Evolutionary conservation across 2,797 vertebrate species (phyloP).

Genomic region (Hydrolagus colliei): DNA sequence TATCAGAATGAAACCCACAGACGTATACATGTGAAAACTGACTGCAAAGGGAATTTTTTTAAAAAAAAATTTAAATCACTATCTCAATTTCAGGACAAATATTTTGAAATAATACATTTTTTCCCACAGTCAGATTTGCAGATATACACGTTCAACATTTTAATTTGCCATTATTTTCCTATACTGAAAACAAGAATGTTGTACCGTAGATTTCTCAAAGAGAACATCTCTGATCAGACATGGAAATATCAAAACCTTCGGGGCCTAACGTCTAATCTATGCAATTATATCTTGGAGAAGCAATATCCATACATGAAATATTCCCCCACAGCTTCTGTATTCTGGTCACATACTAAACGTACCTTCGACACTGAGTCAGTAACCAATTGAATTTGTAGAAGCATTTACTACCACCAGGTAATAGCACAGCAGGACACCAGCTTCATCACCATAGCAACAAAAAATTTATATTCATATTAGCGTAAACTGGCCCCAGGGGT

Average conservation of each 20-base stretch:
- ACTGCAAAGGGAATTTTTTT: neutral
- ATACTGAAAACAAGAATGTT: neutral
- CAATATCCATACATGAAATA: neutral
- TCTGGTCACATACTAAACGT: neutral
- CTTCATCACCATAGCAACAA: slow-evolving; percentile 24
- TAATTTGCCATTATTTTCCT: neutral
- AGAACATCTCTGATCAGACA: neutral
- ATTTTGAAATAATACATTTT: too few relatives aligned
- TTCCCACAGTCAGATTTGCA: neutral
- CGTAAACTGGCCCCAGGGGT: neutral
- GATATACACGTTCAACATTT: neutral
- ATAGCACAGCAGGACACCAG: neutral
- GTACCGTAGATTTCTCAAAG: neutral
- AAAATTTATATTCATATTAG: slow-evolving; percentile 20
- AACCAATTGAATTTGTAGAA: neutral
- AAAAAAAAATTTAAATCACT: too few relatives aligned
- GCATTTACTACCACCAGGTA: neutral
- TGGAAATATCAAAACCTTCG: too few relatives aligned
- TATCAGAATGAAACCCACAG: slow-evolving; percentile 2
- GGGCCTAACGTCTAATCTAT: neutral
- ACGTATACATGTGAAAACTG: neutral
- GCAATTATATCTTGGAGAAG: neutral
- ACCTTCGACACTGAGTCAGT: neutral
- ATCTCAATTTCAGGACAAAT: too few relatives aligned
- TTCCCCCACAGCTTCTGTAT: neutral